Base-by-base conservation (phyloP, 2,888 invertebrate genomes). In the Alentia gelatinosa region DNA sequence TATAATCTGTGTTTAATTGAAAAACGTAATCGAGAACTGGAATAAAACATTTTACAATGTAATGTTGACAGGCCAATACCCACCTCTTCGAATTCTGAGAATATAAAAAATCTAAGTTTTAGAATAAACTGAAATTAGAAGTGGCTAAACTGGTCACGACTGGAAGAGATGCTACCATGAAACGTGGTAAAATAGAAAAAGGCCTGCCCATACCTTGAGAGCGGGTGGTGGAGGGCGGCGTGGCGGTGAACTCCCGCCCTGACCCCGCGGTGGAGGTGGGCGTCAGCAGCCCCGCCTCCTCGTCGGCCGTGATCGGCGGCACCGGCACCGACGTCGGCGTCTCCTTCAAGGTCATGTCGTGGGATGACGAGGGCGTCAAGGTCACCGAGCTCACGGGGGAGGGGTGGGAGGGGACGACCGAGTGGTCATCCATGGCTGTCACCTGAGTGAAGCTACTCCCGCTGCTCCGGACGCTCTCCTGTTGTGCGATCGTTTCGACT, bases 291-390 rank as follows among this genome's bases (percentile, higher is more conserved):
- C 30, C 94, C 9, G 92, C 92, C 74, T 95, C 95, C 83, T 95
- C 95, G 19, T 91, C 92, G 0, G 93, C 92, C 19, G 94, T 93
- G 0, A 93, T 91, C 3, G 94, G 94, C 7, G 95, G 94, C 15
- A 95, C 92, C 3, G 96, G 95, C 12, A 95, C 92, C 23, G 95
- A 94, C 9, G 93, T 92, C 0, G 95, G 94, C 0, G 95, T 92
- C 91, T 47, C 91, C 33, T 86, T 86, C 7, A 35, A 12, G 86
- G 23, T 86, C 26, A 86, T 42, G 88, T 92, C 92, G 12, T 75
- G 89, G 9, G 93, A 92, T 0, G 92, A 92, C 0, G 91, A 86
- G 0, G 92, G 91, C n/a, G 95, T 95, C 90, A 94, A 93, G 15
- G 95, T 94, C 47, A 94, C 92, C 15, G 94, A 94, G 91, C 94